Base-by-base conservation (phyloP, 2,113 vertebrate genomes). In the Heptranchias perlo region DNA sequence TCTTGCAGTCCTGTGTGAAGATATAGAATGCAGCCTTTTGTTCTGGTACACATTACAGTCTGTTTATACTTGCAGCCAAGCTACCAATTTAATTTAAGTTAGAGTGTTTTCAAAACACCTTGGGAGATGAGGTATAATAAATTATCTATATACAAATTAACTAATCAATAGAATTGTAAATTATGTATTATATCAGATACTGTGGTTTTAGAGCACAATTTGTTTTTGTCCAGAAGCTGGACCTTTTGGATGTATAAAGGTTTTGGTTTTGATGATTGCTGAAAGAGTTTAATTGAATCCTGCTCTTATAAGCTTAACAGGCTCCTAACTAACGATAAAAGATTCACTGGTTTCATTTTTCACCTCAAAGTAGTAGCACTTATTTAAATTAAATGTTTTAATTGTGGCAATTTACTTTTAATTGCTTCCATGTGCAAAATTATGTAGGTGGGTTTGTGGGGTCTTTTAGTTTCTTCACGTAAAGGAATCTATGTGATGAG, bases 271-370 rank as follows among this genome's bases (percentile, higher is more conserved):
- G 49, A 23, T 52, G 86, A 54, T 58, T 62, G 61, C 58, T 62
- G 91, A 0, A 93, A 93, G 47, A 28, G 35, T 62, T 93, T 93
- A 62, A 93, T 93, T 93, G 91, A 93, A 93, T 21, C 91, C 91
- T 64, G 61, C 35, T 23, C 35, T 87, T 62, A 39, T 61, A 62
- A 64, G 61, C 54, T 61, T 62, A 39, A 4, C 91, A 93, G 54
- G 35, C 35, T 39, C 58, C 91, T 87, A 93, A 64, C 91, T 62
- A 39, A 58, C 21, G 58, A 93, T 93, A 93, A 93, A 62, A 62
- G 91, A 91, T 91, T 91, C 58, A 91, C 31, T 93, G 91, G 64
- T 67, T 94, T 94, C 62, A 94, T 67, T 94, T 92, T 94, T 94
- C 93, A 94, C 93, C 64, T 94, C 64, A 67, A 94, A 94, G 21